Percentiles rank a stretch among this genome's conserved stretches.
These are phyloP conservation scores for Argyrosomus regius DNA, from an alignment of 2,797 vertebrate genomes.

Conservation along the genomic window DNA sequence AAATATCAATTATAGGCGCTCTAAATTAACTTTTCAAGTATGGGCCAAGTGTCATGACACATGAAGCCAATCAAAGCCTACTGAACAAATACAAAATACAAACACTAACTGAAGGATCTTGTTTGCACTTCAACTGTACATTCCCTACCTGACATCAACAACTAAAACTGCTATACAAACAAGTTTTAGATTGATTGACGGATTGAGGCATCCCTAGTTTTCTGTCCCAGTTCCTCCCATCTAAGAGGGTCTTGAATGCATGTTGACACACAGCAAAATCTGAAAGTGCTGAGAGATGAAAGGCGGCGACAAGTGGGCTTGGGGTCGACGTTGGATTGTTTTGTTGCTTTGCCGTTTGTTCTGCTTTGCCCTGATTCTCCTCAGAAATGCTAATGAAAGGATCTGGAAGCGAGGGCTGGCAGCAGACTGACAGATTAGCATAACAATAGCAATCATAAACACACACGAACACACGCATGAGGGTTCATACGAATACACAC, in stretches of 20 bases:
- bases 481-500: constrained; percentile 16
- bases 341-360: constrained; percentile 64
- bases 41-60: not conserved
- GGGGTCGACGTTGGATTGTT: constrained; percentile 59
- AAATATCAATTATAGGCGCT: not conserved
- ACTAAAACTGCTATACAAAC: constrained; percentile 48
- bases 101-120: not conserved
- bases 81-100: not conserved
- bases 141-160: constrained; percentile 20
- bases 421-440: constrained; percentile 73
- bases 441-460: constrained; percentile 67
- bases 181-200: constrained; percentile 65
- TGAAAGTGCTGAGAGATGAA: constrained; percentile 63
- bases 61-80: constrained; percentile 17
- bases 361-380: constrained; percentile 70
- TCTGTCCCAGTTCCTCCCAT: constrained; percentile 64
- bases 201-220: constrained; percentile 63
- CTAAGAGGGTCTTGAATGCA: constrained; percentile 24
- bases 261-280: constrained; percentile 46
- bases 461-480: not conserved
- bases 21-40: not conserved
- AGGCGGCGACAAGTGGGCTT: constrained; percentile 58
- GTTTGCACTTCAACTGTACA: constrained; percentile 19
- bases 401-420: constrained; percentile 56
- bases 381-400: constrained; percentile 78